A percentile compares a stretch with the other conserved stretches of the same genome.
Evolutionary conservation across 2,797 vertebrate species (phyloP).

Genomic region (Scolopax bukidnonensis): DNA sequence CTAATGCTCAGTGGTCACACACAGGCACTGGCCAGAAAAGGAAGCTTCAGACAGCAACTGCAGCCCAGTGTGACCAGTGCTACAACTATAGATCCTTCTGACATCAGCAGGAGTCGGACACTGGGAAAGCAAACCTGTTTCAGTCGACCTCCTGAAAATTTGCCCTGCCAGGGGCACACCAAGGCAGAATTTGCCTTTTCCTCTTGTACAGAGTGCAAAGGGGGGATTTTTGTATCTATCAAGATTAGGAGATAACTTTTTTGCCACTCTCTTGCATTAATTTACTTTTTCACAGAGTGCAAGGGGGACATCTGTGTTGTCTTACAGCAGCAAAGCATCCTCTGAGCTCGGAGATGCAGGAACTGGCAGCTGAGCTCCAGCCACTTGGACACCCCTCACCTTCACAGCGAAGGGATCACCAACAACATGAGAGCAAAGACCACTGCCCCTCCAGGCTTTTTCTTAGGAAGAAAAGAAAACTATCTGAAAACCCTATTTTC

Average conservation of each 20-base stretch:
- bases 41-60: neutral
- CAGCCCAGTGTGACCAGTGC: neutral
- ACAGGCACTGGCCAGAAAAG: no score
- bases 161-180: neutral
- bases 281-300: neutral
- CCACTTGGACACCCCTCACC: neutral
- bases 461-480: neutral
- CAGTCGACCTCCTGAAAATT: neutral
- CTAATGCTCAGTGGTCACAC: rapidly evolving
- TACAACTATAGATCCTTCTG: neutral
- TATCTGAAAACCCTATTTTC: neutral
- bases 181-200: neutral
- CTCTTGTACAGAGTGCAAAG: neutral
- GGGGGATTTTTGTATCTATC: neutral
- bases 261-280: neutral
- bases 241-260: neutral
- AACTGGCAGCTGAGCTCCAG: neutral
- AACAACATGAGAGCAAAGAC: neutral
- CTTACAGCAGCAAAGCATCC: neutral
- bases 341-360: neutral
- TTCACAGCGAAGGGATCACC: rapidly evolving
- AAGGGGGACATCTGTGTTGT: neutral
- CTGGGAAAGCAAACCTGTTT: neutral
- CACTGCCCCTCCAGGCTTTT: no score
- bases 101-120: neutral